Evolutionary conservation across 23 tunicate genomes (phyloP).

Genomic region (Styela plicata): DNA sequence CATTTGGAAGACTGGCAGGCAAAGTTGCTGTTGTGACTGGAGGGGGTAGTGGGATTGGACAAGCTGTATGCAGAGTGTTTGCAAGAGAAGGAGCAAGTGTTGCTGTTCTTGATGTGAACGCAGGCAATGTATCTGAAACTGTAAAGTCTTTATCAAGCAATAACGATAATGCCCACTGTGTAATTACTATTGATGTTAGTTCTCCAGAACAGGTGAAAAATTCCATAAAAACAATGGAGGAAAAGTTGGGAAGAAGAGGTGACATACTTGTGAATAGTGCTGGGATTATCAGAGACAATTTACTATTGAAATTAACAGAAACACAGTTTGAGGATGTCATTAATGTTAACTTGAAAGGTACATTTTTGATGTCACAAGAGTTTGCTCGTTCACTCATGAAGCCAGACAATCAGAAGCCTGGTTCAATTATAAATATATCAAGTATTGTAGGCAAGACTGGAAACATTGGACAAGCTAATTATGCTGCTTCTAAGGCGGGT

Average conservation of each 20-base stretch:
- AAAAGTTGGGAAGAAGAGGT: constrained; percentile 10
- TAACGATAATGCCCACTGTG: constrained; percentile 7
- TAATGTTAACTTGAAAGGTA: constrained; percentile 21
- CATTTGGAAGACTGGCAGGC: neutral
- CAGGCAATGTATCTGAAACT: neutral
- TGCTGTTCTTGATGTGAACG: constrained; percentile 53
- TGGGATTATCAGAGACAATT: constrained; percentile 11
- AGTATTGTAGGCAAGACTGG: constrained; percentile 67
- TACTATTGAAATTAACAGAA: constrained; percentile 9
- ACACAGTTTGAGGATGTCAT: constrained; percentile 28
- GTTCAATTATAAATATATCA: constrained; percentile 59
- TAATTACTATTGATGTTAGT: constrained; percentile 28
- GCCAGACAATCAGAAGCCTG: constrained; percentile 16
- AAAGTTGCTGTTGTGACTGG: constrained; percentile 2
- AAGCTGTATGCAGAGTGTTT: constrained; percentile 43
- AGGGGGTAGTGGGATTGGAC: constrained; percentile 80
- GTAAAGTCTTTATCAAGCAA: constrained; percentile 12
- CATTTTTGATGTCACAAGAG: constrained; percentile 70
- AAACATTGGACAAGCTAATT: constrained; percentile 35
- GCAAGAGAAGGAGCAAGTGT: constrained; percentile 64
- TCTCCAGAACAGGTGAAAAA: constrained; percentile 21
- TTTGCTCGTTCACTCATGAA: constrained; percentile 26
- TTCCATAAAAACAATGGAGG: constrained; percentile 21
- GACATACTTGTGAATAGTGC: constrained; percentile 20
- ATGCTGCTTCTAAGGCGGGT: constrained; percentile 91